These are phyloP conservation scores for Dorcus parallelipipedus DNA, from an alignment of 2,888 invertebrate genomes.

Conservation along the genomic window DNA sequence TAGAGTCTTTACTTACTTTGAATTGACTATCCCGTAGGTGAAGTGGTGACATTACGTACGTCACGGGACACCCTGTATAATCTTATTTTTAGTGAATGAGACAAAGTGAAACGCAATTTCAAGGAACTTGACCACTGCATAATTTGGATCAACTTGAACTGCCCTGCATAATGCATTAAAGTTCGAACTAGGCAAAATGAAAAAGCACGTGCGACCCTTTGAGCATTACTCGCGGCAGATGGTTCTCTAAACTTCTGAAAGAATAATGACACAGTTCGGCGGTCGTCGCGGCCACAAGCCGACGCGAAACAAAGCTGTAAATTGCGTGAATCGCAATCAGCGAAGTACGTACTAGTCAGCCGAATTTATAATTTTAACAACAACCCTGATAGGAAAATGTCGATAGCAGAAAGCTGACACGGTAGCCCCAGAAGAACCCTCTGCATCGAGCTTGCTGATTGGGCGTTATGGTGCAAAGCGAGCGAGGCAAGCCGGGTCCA, in stretches of 20 bases:
- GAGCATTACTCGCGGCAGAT: constrained; percentile 1
- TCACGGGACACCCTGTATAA: too few relatives aligned
- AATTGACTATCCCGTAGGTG: too few relatives aligned
- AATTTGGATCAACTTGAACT: constrained; percentile 21
- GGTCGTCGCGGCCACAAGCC: too few relatives aligned
- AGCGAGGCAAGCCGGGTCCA: too few relatives aligned
- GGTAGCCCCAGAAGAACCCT: constrained; percentile 37
- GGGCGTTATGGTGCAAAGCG: constrained; percentile 32
- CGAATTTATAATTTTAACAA: too few relatives aligned
- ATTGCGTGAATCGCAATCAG: too few relatives aligned
- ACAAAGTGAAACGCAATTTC: constrained; percentile 1
- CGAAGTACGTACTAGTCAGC: too few relatives aligned
- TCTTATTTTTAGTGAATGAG: too few relatives aligned
- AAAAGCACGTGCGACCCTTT: constrained; percentile 11
- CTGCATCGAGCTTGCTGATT: constrained; percentile 39
- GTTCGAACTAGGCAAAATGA: constrained; percentile 23
- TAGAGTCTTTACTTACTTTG: too few relatives aligned
- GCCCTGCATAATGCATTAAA: constrained; percentile 31
- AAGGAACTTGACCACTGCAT: constrained; percentile 14
- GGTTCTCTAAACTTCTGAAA: neutral
- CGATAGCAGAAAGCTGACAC: constrained; percentile 38
- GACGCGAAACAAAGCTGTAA: too few relatives aligned
- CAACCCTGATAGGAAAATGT: constrained; percentile 22
- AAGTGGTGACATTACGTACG: too few relatives aligned
- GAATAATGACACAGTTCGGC: too few relatives aligned